phyloP scores from a whole-genome alignment of 1,140 invertebrate species.

The Drosophila erecta region DNA sequence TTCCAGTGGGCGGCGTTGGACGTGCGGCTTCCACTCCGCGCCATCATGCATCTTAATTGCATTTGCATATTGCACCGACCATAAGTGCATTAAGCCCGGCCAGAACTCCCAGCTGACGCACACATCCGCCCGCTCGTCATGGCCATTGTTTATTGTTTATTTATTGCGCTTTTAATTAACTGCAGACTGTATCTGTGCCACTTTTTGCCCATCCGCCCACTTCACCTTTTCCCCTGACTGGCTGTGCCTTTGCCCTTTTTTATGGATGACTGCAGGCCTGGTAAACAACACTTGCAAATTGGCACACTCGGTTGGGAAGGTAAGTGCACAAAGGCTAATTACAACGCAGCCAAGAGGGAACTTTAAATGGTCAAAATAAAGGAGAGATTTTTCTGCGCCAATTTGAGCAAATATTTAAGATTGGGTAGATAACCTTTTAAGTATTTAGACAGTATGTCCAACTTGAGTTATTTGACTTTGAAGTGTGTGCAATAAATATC shows the following conservation, averaged over 20 bases:
- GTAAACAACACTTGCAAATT: slow-evolving; percentile 27
- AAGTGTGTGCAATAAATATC: no score
- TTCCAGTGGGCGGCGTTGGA: slow-evolving; percentile 16
- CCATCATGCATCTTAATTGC: slow-evolving; percentile 62
- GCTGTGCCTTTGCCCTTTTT: slow-evolving; percentile 20
- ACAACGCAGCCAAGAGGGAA: not conserved
- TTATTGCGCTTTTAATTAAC: slow-evolving; percentile 56
- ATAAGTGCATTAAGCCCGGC: slow-evolving; percentile 56
- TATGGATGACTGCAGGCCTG: slow-evolving; percentile 35
- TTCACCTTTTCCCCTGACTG: not conserved
- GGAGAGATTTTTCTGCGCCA: no score
- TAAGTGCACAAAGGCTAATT: not conserved
- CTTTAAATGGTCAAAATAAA: not conserved
- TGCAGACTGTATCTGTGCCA: slow-evolving; percentile 26
- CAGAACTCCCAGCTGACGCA: slow-evolving; percentile 14
- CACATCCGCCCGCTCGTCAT: slow-evolving; percentile 22
- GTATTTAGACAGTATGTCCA: no score
- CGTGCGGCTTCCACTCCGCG: slow-evolving; percentile 14
- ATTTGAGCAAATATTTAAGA: no score
- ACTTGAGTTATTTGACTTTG: no score
- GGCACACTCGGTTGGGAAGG: slow-evolving; percentile 6
- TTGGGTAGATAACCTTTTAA: no score
- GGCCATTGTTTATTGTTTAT: slow-evolving; percentile 57
- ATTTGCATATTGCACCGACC: slow-evolving; percentile 69
- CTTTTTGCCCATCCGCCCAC: slow-evolving; percentile 15